These are phyloP conservation scores for Cantharis flavilabris DNA, from an alignment of 2,888 invertebrate genomes.

Conservation along the genomic window DNA sequence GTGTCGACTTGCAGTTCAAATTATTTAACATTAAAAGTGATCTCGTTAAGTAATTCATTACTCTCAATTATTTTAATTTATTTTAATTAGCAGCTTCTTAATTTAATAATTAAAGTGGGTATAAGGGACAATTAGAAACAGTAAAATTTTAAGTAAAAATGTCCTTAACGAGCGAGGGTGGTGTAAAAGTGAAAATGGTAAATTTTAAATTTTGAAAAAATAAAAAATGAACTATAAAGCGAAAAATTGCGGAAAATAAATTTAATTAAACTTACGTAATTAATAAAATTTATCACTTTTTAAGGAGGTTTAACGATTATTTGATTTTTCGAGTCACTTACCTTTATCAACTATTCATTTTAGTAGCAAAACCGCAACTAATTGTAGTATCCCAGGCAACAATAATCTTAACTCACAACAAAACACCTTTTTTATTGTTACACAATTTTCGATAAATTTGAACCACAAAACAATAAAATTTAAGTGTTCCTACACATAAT, in stretches of 20 bases:
- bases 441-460: background rate
- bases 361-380: conserved; percentile 14
- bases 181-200: background rate
- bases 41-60: background rate
- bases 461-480: background rate
- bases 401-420: conserved; percentile 22
- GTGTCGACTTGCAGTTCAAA: background rate
- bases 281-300: background rate
- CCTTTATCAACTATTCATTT: conserved; percentile 20
- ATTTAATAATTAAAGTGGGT: background rate
- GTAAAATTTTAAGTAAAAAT: no score
- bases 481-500: background rate
- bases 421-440: background rate
- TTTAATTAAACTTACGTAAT: background rate
- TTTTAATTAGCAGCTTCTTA: background rate
- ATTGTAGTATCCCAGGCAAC: conserved; percentile 24
- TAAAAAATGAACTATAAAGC: background rate
- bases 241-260: background rate
- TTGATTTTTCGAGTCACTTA: conserved; percentile 14
- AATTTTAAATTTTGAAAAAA: background rate
- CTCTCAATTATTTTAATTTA: background rate
- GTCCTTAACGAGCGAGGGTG: no score
- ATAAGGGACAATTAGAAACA: background rate
- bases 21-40: background rate
- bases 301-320: background rate